Evolutionary conservation across 2,888 invertebrate species (phyloP), one percentile per base, ranked within the genome.

Genomic region (Drosophila mayaguana): DNA sequence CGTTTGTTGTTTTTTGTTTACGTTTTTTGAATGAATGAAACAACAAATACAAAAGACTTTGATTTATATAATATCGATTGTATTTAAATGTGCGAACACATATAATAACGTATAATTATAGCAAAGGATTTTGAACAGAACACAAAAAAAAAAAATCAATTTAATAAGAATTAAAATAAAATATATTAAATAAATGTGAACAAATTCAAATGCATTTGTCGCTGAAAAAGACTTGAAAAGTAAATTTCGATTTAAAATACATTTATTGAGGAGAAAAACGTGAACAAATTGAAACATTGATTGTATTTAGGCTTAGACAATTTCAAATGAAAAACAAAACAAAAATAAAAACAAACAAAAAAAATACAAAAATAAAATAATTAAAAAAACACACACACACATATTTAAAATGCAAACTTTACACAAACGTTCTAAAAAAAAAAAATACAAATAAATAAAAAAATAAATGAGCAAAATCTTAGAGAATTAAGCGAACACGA

Each of bases 131-230:
- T 88, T 88, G 85, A 85, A 66, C 62, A 81, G 76, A 16, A 43
- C 12, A 50, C 32, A 32, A 68, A 86, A 50, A 18, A 3, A 69
- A 18, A 71, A 66, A 22, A 50, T 8, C 25, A 70, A 86, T 83
- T 86, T 76, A 86, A 83, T 73, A 82, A 70, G 69, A 65, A 70
- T 56, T 56, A 36, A 57, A 20, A 3, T 67, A 25, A 68, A 45
- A 53, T 38, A 54, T 38, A 54, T n/a, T 25, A 54, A 54, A 82
- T 56, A 68, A 82, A 86, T 83, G 89, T 88, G 87, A 85, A 88
- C 89, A 88, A 85, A 85, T 85, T 85, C 85, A 82, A 88, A 88
- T 89, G 86, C 89, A 87, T 87, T 87, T 87, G 86, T 87, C 89
- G 86, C 86, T 87, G 88, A 89, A 87, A 81, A 87, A 87, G 86